Percentiles rank a stretch among this genome's conserved stretches.
Evolutionary conservation across 2,797 vertebrate species (phyloP).

Genomic region (Pelodytes ibericus): DNA sequence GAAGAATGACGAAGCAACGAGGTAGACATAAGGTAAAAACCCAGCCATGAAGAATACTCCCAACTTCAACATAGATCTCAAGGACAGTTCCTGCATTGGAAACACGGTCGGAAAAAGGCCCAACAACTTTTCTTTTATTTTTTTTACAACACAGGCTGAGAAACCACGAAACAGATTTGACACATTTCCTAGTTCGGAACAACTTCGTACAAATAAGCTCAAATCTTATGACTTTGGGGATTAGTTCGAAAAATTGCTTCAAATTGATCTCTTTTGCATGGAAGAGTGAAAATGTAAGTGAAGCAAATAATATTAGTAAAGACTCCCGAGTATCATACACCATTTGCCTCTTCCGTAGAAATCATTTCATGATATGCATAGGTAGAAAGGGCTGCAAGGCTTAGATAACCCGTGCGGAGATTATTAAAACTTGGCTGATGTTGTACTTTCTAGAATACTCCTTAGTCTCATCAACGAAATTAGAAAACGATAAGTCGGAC

Average conservation of each 20-base stretch:
- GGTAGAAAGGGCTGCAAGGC: slow-evolving; percentile 66
- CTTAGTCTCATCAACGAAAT: slow-evolving; percentile 51
- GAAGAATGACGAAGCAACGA: slow-evolving; percentile 87
- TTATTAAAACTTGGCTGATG: slow-evolving; percentile 64
- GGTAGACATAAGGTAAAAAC: slow-evolving; percentile 89
- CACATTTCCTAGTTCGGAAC: slow-evolving; percentile 73
- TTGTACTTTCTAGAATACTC: slow-evolving; percentile 59
- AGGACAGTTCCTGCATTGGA: slow-evolving; percentile 82
- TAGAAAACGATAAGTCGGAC: slow-evolving; percentile 50
- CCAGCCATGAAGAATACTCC: slow-evolving; percentile 81
- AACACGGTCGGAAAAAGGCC: slow-evolving; percentile 62
- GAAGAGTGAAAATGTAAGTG: slow-evolving; percentile 71
- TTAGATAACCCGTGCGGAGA: slow-evolving; percentile 69
- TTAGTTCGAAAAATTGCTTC: slow-evolving; percentile 74
- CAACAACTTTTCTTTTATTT: too few relatives aligned
- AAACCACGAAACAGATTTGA: slow-evolving; percentile 71
- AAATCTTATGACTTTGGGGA: slow-evolving; percentile 69
- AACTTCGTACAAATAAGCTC: slow-evolving; percentile 67
- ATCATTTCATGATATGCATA: slow-evolving; percentile 71
- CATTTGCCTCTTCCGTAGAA: slow-evolving; percentile 71
- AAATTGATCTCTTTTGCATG: slow-evolving; percentile 71
- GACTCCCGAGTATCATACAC: slow-evolving; percentile 66
- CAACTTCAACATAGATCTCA: slow-evolving; percentile 71
- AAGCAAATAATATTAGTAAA: slow-evolving; percentile 73
- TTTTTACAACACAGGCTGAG: slow-evolving; percentile 61